These are phyloP conservation scores for Sycophila sp. DNA, from an alignment of 1,140 invertebrate species.

Conservation along the genomic window DNA sequence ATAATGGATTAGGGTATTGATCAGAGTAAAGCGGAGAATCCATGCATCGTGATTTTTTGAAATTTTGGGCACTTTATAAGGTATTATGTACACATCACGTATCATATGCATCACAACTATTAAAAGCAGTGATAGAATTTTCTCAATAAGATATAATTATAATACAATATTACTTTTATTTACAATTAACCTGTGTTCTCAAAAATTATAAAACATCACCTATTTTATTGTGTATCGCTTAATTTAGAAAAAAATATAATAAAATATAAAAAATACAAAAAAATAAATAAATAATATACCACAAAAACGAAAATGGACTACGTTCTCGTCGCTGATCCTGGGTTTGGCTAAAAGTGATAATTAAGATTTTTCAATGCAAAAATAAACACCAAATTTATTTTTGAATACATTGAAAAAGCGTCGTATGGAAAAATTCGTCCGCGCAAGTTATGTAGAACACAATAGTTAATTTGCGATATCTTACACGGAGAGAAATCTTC, in stretches of 20 bases:
- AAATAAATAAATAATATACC: too few species aligned
- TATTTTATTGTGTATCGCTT: background rate
- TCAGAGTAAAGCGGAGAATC: constrained; percentile 17
- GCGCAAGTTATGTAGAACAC: background rate
- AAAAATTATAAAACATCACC: background rate
- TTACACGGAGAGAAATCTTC: too few species aligned
- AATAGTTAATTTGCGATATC: background rate
- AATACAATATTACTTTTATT: background rate
- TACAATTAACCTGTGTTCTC: background rate
- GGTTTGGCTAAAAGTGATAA: constrained; percentile 12
- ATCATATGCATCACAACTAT: background rate
- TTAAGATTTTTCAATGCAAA: background rate
- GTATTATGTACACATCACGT: background rate
- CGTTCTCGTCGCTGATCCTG: constrained; percentile 15
- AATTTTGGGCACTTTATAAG: constrained; percentile 3
- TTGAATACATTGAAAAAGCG: background rate
- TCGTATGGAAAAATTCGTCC: background rate
- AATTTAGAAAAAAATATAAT: background rate
- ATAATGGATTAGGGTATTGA: constrained; percentile 29
- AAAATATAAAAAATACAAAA: constrained; percentile 8
- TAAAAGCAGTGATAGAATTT: constrained; percentile 12
- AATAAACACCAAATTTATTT: background rate
- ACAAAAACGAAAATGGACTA: constrained; percentile 15
- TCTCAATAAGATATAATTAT: background rate
- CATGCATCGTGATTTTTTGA: constrained; percentile 19